Conservation (phyloP, 2,888 invertebrate genomes). For the Biston stratarius region DNA sequence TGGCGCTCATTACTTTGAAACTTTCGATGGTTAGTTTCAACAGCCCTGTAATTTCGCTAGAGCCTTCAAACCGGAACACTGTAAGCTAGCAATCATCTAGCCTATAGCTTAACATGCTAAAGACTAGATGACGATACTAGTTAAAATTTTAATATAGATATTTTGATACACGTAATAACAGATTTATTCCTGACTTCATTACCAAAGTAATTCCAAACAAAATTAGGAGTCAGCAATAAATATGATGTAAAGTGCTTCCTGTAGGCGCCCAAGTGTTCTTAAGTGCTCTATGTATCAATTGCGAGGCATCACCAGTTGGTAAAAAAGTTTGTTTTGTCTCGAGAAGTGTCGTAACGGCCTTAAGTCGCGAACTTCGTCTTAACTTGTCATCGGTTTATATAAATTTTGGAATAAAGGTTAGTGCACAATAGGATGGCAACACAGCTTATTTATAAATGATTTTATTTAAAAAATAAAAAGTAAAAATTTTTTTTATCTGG, state of each 20-base stretch:
- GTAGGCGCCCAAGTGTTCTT: slow-evolving; percentile 60
- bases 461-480: no score
- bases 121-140: no score
- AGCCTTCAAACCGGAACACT: no score
- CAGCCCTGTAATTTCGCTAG: no score
- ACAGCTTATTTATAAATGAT: slow-evolving; percentile 17
- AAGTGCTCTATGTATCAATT: slow-evolving; percentile 75
- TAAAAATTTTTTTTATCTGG: no score
- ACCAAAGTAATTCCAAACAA: slow-evolving; percentile 45
- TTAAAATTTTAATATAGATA: no score
- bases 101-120: no score
- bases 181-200: slow-evolving; percentile 35
- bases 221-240: slow-evolving; percentile 43
- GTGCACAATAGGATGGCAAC: slow-evolving; percentile 35
- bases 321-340: slow-evolving; percentile 61
- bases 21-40: no score
- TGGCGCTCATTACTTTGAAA: no score
- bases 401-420: slow-evolving; percentile 53
- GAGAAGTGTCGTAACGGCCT: slow-evolving; percentile 55
- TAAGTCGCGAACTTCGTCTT: slow-evolving; percentile 59
- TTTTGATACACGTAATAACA: no score
- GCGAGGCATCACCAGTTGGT: slow-evolving; percentile 55
- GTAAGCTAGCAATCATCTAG: no score
- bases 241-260: slow-evolving; percentile 38
- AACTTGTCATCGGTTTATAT: slow-evolving; percentile 68